These are phyloP conservation scores for Drosophila baimaii DNA, from an alignment of 1,140 invertebrate species.

Conservation along the genomic window DNA sequence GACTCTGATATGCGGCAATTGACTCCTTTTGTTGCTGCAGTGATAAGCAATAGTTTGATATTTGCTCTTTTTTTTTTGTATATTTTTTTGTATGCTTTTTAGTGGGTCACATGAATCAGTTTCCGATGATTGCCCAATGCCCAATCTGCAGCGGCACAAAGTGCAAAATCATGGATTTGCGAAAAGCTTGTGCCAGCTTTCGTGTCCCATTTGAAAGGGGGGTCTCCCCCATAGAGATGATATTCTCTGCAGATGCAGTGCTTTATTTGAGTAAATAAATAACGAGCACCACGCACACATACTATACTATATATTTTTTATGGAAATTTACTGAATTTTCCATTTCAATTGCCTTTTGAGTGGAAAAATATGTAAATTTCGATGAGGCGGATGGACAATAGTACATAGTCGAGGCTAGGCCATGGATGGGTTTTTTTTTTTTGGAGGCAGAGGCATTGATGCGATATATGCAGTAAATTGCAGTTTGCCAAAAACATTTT, in stretches of 20 bases:
- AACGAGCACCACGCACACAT: conserved; percentile 48
- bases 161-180: conserved; percentile 59
- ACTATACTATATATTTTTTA: conserved; percentile 37
- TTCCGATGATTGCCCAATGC: conserved; percentile 52
- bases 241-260: conserved; percentile 26
- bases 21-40: conserved; percentile 49
- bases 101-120: conserved; percentile 70
- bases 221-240: neutral
- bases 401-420: conserved; percentile 40
- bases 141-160: conserved; percentile 37
- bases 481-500: conserved; percentile 81
- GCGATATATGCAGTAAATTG: conserved; percentile 74
- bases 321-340: conserved; percentile 67
- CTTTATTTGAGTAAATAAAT: conserved; percentile 73
- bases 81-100: conserved; percentile 29
- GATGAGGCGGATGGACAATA: conserved; percentile 54
- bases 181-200: conserved; percentile 7
- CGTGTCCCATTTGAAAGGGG: conserved; percentile 20
- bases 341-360: conserved; percentile 78
- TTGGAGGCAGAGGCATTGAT: conserved; percentile 36
- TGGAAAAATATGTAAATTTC: conserved; percentile 79
- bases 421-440: conserved; percentile 29
- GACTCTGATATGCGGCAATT: conserved; percentile 51
- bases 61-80: conserved; percentile 3
- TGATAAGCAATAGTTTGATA: conserved; percentile 42